Base-by-base conservation (phyloP, 2,113 vertebrate species). In the Raja brachyura region DNA sequence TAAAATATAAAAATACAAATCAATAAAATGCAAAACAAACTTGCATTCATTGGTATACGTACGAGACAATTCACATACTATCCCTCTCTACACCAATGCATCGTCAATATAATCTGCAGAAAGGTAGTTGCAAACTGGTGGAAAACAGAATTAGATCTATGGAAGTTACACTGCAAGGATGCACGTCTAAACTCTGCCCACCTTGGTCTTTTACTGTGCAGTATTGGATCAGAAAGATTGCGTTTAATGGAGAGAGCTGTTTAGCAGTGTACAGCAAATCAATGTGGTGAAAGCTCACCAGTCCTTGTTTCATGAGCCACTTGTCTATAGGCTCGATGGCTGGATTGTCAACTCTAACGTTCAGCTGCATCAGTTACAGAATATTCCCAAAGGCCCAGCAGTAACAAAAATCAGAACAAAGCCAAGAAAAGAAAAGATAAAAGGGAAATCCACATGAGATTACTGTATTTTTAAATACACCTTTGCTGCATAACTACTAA, bases 281-380 rank as follows among this genome's bases (percentile, higher is more conserved):
- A 94, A 93, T 77, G 95, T 96, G 96, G 96, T 96, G 96, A 96
- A 97, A 95, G 97, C 98, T 99, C 99, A 99, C 99, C 99, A 99
- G 99, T 99, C 99, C 99, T 99, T 99, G 98, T 96, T 97, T 98
- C 96, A 99, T 98, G 96, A 99, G 98, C 99, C 99, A 99, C 98
- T 97, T 98, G 98, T 99, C 98, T 99, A 99, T 99, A 95, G 98
- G 98, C 96, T 99, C 98, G 98, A 98, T 96, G 96, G 97, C 98
- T 96, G 97, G 96, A 95, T 97, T 97, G 96, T 97, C 98, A 98
- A 96, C 96, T 97, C 97, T 97, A 96, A 97, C 96, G 97, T 97
- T 98, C 97, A 96, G 97, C 98, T 98, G 97, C 97, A 97, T 97
- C 95, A 96, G 98, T 96, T 96, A 96, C 96, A 97, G 94, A 96